These are phyloP conservation scores for Drosophila kanapiae DNA, from an alignment of 1,140 invertebrate genomes.

Conservation along the genomic window DNA sequence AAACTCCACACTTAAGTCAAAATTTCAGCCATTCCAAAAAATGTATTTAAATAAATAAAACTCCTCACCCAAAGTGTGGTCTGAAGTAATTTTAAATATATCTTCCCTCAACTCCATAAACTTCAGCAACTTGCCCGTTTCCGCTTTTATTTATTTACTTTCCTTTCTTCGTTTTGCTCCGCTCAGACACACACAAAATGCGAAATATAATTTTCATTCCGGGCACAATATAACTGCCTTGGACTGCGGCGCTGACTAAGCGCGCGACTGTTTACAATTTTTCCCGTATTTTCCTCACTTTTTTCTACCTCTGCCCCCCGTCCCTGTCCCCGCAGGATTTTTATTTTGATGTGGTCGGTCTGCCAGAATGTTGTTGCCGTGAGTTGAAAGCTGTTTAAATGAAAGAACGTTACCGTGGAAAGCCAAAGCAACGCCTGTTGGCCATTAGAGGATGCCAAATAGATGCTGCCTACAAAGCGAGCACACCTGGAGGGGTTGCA, in stretches of 20 bases:
- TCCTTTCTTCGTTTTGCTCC: slow-evolving; percentile 34
- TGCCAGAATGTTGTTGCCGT: slow-evolving; percentile 39
- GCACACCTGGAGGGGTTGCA: slow-evolving; percentile 40
- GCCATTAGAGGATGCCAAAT: slow-evolving; percentile 72
- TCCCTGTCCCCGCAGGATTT: slow-evolving; percentile 11
- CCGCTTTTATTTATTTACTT: slow-evolving; percentile 46
- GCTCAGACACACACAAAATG: slow-evolving; percentile 34
- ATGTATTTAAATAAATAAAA: slow-evolving; percentile 9
- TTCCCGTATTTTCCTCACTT: slow-evolving; percentile 32
- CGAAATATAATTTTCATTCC: slow-evolving; percentile 56
- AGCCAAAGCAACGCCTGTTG: slow-evolving; percentile 67
- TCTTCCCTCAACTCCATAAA: slow-evolving; percentile 46
- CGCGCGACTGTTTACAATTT: slow-evolving; percentile 66
- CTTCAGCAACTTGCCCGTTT: slow-evolving; percentile 35
- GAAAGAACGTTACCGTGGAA: slow-evolving; percentile 59
- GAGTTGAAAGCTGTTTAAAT: slow-evolving; percentile 73
- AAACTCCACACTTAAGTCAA: slow-evolving; percentile 15
- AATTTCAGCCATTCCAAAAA: not conserved
- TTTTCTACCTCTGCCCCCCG: not conserved
- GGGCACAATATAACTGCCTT: slow-evolving; percentile 57
- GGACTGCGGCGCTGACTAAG: slow-evolving; percentile 57
- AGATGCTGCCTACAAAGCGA: slow-evolving; percentile 61
- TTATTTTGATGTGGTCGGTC: slow-evolving; percentile 71
- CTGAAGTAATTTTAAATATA: slow-evolving; percentile 45
- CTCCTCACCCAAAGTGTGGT: slow-evolving; percentile 11